Conservation (phyloP, 2,113 vertebrate species). For the Bombycilla garrulus region DNA sequence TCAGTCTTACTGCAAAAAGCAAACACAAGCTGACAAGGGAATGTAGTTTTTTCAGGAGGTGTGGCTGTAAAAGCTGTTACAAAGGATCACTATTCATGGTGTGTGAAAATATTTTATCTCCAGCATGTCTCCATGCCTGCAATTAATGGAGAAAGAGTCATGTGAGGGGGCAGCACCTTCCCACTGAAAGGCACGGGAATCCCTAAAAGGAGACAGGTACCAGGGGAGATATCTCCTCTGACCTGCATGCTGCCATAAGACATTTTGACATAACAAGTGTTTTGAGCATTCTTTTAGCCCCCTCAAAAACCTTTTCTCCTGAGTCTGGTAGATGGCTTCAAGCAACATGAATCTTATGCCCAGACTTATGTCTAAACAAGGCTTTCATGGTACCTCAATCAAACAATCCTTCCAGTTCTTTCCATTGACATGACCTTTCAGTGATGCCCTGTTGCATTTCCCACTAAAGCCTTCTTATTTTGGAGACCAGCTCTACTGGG, state of each 20-base stretch:
- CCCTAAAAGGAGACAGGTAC: not conserved
- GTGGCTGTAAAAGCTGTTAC: not conserved
- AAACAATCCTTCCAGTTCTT: not conserved
- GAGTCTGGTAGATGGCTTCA: not conserved
- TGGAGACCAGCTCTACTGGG: not conserved
- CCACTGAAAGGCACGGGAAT: not conserved
- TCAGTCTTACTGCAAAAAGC: not conserved
- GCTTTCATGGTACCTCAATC: not conserved
- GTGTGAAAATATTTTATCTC: not conserved
- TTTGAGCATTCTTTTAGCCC: accelerated
- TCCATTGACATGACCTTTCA: not conserved
- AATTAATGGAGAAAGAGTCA: not conserved
- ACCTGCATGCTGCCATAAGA: accelerated
- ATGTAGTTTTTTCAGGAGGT: not conserved
- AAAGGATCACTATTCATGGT: not conserved
- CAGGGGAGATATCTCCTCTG: not conserved
- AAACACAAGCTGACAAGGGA: not conserved
- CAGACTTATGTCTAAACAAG: not conserved
- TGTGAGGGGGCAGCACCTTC: not conserved
- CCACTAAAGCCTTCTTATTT: not conserved
- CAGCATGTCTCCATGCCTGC: not conserved
- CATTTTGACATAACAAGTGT: not conserved
- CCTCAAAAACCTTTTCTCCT: not conserved
- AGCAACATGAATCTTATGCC: not conserved
- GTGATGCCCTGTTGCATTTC: not conserved